A percentile compares a stretch with the other conserved stretches of the same genome.
These are phyloP conservation scores for Clarias gariepinus DNA, from an alignment of 2,113 vertebrate genomes.

Conservation along the genomic window DNA sequence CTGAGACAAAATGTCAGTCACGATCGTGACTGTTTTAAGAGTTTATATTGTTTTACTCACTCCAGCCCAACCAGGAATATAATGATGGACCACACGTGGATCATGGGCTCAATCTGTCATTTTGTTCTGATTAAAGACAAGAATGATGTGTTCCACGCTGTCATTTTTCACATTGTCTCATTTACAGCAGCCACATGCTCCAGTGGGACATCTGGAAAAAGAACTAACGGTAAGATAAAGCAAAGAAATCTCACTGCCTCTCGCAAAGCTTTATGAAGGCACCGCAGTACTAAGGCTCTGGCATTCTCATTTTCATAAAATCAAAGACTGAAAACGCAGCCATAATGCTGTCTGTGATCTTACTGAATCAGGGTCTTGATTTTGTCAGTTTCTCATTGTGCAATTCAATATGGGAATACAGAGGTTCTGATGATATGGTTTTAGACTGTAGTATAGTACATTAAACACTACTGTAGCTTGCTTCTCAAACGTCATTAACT, in stretches of 20 bases:
- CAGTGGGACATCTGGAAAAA: constrained; percentile 12
- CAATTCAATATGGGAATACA: neutral
- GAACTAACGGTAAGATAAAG: neutral
- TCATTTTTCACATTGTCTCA: constrained; percentile 12
- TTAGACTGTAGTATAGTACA: neutral
- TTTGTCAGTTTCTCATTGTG: neutral
- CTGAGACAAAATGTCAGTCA: neutral
- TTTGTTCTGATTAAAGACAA: constrained; percentile 10
- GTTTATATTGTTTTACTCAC: constrained; percentile 1
- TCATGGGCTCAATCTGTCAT: constrained; percentile 7
- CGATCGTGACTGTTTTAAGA: neutral
- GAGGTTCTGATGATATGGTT: neutral
- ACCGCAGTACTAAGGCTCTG: neutral
- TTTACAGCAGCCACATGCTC: constrained; percentile 25
- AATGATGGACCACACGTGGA: neutral
- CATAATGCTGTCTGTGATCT: neutral
- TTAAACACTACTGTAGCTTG: neutral
- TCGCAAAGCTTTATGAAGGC: neutral
- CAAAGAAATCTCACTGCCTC: neutral
- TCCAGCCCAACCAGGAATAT: constrained; percentile 3
- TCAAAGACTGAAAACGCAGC: neutral
- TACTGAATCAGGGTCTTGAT: neutral
- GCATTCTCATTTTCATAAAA: neutral
- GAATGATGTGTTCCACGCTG: neutral
- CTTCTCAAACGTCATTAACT: neutral